Evolutionary conservation across 37 sponge, comb jelly and placozoan species (phyloP), one percentile per base, ranked within the genome.

Genomic region (Theonella swinhoei): DNA sequence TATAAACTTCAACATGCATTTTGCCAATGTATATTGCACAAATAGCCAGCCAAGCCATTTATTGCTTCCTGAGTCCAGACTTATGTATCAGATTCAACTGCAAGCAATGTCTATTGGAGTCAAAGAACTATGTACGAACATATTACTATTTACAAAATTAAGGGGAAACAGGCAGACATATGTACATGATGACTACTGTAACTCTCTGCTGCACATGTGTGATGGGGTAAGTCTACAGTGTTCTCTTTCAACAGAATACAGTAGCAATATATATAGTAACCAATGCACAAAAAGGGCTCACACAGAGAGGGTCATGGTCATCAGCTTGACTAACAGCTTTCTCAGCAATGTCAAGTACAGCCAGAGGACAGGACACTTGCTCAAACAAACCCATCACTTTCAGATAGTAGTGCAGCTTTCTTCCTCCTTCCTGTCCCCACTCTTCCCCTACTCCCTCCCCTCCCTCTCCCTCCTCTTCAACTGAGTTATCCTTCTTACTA

Each of bases 371-470:
- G 3, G 86, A 67, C 31, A 84, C 47, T 35, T 83, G 80, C 39
- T 89, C 90, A 89, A 89, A 83, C 65, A 89, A 72, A 19, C 85
- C 47, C 86, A 89, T 79, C 31, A 89, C 86, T 35, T 70, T 83
- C 34, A 84, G 37, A 42, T 58, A 88, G 88, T 88, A 88, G 24
- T 33, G 43, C 59, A 43, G 68, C 39, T 22, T 22, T 58, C n/a
- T 34, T 73, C 42, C 75, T 32, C 5, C 69, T 14, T 28, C 69
- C 0, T 31, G 28, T 2, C 24, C 25, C 43, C 2, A 26, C 30
- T 22, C 43, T 11, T 39, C 37, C 75, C 65, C 75, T 23, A 1
- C 76, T 14, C 9, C 60, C 0, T 42, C 64, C 14, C 24, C 43
- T 24, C n/a, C 68, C 30, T 17, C 43, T 23, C 65, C 28, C 70